Conservation (phyloP, 2,113 vertebrate genomes). For the Spea bombifrons region DNA sequence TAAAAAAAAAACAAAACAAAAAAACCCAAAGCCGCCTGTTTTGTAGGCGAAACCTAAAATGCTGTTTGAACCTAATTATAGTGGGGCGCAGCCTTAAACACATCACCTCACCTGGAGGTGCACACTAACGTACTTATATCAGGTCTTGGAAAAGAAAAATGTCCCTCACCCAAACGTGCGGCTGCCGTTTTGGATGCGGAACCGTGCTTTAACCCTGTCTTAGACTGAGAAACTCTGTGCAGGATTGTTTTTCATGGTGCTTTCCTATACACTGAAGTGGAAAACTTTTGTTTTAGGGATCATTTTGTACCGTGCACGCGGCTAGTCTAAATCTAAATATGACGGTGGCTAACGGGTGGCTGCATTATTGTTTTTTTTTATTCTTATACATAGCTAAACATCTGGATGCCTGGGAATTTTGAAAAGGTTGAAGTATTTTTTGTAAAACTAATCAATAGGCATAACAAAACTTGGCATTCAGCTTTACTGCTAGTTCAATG, state of each 20-base stretch:
- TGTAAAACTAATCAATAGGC: too few species aligned
- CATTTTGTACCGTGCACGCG: too few species aligned
- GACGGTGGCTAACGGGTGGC: too few species aligned
- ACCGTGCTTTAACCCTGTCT: background rate
- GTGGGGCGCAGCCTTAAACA: slow-evolving; percentile 3
- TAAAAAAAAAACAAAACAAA: background rate
- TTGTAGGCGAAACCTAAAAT: slow-evolving; percentile 12
- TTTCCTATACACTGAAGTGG: background rate
- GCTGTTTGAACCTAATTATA: slow-evolving; percentile 1
- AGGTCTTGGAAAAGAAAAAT: background rate
- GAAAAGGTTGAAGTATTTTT: too few species aligned
- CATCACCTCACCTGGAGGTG: slow-evolving; percentile 39
- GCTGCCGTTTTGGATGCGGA: slow-evolving; percentile 1
- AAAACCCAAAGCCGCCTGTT: slow-evolving; percentile 20
- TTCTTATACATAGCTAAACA: too few species aligned
- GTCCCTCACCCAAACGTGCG: background rate
- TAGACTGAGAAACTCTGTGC: background rate
- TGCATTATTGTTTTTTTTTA: too few species aligned
- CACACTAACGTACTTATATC: background rate
- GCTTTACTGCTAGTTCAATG: too few species aligned
- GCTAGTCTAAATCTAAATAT: too few species aligned
- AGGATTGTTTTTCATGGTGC: background rate
- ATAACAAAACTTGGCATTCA: too few species aligned
- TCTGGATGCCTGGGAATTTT: too few species aligned
- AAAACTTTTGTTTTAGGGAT: background rate